Evolutionary conservation across 2,797 vertebrate genomes (phyloP).

Genomic region (Anguilla obscura): DNA sequence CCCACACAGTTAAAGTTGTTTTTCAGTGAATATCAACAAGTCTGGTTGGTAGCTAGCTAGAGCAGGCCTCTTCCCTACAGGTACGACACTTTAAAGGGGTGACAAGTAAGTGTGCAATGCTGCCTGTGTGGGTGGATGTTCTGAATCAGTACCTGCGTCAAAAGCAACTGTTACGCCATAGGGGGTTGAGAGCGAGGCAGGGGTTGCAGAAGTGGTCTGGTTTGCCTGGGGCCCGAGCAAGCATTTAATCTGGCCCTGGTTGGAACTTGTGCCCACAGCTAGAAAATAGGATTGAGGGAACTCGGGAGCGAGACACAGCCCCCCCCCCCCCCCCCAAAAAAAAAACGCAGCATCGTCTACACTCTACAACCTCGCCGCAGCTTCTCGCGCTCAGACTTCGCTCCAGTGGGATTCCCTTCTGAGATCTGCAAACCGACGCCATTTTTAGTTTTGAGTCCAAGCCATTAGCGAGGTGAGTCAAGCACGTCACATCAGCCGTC

Average conservation of each 20-base stretch:
- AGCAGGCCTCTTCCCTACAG: background rate
- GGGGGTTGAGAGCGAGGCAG: background rate
- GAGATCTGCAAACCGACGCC: background rate
- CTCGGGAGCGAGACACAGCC: background rate
- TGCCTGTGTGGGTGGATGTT: slow-evolving; percentile 8
- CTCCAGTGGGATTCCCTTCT: background rate
- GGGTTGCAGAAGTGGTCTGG: background rate
- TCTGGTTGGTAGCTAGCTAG: background rate
- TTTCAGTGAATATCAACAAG: background rate
- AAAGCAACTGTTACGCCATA: background rate
- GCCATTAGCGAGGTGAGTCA: background rate
- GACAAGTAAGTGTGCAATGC: background rate
- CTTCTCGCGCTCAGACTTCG: background rate
- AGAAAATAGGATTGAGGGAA: background rate
- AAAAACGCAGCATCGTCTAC: background rate
- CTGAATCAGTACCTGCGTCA: background rate
- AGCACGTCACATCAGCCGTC: background rate
- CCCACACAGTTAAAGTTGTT: background rate
- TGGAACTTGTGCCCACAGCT: background rate
- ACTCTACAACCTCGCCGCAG: background rate
- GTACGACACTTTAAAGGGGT: slow-evolving; percentile 11
- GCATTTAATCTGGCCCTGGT: background rate
- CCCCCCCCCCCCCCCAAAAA: too few relatives aligned
- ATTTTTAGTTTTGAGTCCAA: background rate
- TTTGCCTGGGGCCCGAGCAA: background rate